phyloP scores from a whole-genome alignment of 2,888 invertebrate genomes.

The Dioctria linearis region DNA sequence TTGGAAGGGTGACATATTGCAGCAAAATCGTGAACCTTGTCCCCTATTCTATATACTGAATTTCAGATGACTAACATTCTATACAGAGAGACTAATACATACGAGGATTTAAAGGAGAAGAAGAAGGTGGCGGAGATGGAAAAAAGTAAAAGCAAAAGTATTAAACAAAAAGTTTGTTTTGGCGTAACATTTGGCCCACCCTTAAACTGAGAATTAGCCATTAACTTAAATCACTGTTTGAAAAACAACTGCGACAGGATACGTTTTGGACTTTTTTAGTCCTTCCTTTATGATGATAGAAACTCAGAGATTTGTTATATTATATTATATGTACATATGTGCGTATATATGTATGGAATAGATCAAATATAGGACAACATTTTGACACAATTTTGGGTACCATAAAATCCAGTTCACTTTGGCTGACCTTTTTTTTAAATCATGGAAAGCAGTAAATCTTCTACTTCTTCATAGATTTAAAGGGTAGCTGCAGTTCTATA shows the following conservation, averaged over 20 bases:
- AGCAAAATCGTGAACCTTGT: constrained; percentile 30
- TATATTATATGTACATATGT: too few species aligned
- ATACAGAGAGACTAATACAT: too few species aligned
- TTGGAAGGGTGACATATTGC: constrained; percentile 38
- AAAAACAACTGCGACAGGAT: constrained; percentile 53
- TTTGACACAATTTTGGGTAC: too few species aligned
- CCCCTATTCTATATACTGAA: constrained; percentile 9
- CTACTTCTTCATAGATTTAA: too few species aligned
- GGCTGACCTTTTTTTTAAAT: too few species aligned
- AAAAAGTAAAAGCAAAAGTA: constrained; percentile 24
- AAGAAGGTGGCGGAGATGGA: not conserved
- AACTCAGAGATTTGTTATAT: not conserved
- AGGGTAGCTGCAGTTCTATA: too few species aligned
- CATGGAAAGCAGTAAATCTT: too few species aligned
- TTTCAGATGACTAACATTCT: not conserved
- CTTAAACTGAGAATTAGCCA: constrained; percentile 48
- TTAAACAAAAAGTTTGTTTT: constrained; percentile 41
- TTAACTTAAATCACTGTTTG: constrained; percentile 55
- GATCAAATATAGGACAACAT: too few species aligned
- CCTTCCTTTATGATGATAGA: not conserved
- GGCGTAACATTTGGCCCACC: constrained; percentile 41
- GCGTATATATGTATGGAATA: too few species aligned
- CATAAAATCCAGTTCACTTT: too few species aligned
- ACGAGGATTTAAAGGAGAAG: too few species aligned
- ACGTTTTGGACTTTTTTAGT: constrained; percentile 11